These are phyloP conservation scores for Pocillopora damicornis DNA, from an alignment of 64 coral and sea anemone species.

Conservation along the genomic window DNA sequence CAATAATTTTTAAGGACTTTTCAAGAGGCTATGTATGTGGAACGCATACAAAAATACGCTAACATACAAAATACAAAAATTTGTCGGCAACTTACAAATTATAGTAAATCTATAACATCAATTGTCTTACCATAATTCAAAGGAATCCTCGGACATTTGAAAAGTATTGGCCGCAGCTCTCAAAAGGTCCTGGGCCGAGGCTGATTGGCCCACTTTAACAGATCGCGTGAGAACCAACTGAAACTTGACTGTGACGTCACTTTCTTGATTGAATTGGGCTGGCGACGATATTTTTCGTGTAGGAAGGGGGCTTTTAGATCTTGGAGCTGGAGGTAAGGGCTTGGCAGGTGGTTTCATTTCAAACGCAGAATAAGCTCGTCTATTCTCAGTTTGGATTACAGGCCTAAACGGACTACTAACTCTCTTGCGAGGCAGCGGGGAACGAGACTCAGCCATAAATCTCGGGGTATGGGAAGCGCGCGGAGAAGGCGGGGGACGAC, in stretches of 20 bases:
- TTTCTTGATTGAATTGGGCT: background rate
- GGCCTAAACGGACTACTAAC: too few species aligned
- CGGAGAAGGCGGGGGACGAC: background rate
- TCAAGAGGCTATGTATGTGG: too few species aligned
- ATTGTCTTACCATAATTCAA: conserved; percentile 68
- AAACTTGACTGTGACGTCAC: conserved; percentile 53
- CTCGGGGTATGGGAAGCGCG: background rate
- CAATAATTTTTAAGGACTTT: too few species aligned
- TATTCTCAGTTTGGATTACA: too few species aligned
- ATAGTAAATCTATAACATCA: background rate
- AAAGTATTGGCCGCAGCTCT: conserved; percentile 62
- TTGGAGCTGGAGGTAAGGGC: conserved; percentile 14
- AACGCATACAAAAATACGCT: too few species aligned
- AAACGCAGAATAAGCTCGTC: background rate
- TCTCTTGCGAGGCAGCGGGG: conserved; percentile 26
- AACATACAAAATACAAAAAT: background rate
- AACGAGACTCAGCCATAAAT: background rate
- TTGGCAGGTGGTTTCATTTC: conserved; percentile 5
- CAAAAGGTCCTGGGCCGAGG: conserved; percentile 53
- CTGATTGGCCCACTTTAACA: conserved; percentile 48
- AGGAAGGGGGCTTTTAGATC: conserved; percentile 33
- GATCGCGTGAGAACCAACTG: conserved; percentile 75
- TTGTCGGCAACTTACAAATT: background rate
- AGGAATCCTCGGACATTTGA: conserved; percentile 44
- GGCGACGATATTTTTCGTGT: background rate